A percentile compares a stretch with the other conserved stretches of the same genome.
Conservation (phyloP, 2,888 invertebrate species). For the Tuberolachnus salignus region DNA sequence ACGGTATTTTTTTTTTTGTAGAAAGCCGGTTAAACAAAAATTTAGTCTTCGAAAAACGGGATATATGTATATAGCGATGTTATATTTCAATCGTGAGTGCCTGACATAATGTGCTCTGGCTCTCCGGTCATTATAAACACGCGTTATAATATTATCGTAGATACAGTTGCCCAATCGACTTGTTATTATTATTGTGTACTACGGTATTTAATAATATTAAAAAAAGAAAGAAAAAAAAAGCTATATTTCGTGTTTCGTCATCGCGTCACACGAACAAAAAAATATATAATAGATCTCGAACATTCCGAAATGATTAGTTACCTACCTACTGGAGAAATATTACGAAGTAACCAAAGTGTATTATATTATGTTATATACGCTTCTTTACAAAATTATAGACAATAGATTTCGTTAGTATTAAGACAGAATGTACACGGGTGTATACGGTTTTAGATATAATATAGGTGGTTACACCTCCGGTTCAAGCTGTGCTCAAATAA, state of each 20-base stretch:
- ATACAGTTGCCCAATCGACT: neutral
- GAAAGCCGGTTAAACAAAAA: too few species aligned
- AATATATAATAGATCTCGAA: constrained; percentile 1
- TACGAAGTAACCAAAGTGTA: constrained; percentile 13
- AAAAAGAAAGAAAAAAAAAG: too few species aligned
- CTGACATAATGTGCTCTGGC: too few species aligned
- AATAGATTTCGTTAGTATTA: constrained; percentile 20
- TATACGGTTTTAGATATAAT: neutral
- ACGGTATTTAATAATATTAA: neutral
- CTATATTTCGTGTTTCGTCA: neutral
- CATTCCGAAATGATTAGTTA: neutral
- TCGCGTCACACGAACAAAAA: neutral
- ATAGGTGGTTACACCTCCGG: neutral
- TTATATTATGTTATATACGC: neutral
- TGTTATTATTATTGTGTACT: neutral
- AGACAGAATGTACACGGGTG: neutral
- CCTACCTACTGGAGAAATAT: neutral
- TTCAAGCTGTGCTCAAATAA: constrained; percentile 34
- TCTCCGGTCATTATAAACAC: too few species aligned
- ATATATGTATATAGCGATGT: too few species aligned
- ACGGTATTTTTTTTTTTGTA: too few species aligned
- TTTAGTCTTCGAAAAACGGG: too few species aligned
- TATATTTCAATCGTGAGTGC: too few species aligned
- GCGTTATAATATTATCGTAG: too few species aligned
- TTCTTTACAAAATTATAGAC: constrained; percentile 4